Evolutionary conservation across 1,140 invertebrate genomes (phyloP), one percentile per base, ranked within the genome.

Genomic region (Hermatobates lingyangjiaoensis): DNA sequence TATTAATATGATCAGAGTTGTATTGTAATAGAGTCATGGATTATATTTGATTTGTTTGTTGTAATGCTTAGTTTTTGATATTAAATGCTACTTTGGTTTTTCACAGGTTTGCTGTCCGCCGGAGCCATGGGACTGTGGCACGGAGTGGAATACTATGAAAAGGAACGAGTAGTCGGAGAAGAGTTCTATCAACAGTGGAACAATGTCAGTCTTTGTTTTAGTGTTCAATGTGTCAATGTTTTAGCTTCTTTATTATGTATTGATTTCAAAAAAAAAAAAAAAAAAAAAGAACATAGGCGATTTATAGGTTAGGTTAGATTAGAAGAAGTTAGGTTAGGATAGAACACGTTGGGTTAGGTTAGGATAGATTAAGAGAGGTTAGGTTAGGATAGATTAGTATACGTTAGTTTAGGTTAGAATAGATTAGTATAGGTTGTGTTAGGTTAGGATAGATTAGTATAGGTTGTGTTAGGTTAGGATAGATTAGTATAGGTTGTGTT

Each of bases 91-190:
- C 45, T 14, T 40, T 45, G 55, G 51, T 51, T 44, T 49, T 59
- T 69, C 70, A 55, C 69, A 87, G 89, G 87, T 70, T 64, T 93
- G 38, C 66, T 93, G 54, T 81, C 84, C 54, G 88, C 88, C 26
- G 88, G 87, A 42, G 87, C 80, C 27, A 93, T 93, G 88, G 90
- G 87, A 46, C 71, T 93, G 26, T 94, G 88, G 88, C 89, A 93
- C 64, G 89, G 86, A 27, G 88, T 92, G 21, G 89, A 93, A 66
- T 93, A 91, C 67, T 93, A 89, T 61, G 89, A 94, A 66, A 88
- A 87, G 64, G 87, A 92, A 66, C 90, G 88, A 67, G 77, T 90
- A 26, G 85, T 89, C 47, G 87, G 84, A 30, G 83, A 89, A 61
- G 83, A 88, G 61, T 87, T 79, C 62, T 91, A 86, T 63, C 86